These are phyloP conservation scores for Hesperophylax magnus DNA, from an alignment of 1,140 invertebrate species.

Conservation along the genomic window DNA sequence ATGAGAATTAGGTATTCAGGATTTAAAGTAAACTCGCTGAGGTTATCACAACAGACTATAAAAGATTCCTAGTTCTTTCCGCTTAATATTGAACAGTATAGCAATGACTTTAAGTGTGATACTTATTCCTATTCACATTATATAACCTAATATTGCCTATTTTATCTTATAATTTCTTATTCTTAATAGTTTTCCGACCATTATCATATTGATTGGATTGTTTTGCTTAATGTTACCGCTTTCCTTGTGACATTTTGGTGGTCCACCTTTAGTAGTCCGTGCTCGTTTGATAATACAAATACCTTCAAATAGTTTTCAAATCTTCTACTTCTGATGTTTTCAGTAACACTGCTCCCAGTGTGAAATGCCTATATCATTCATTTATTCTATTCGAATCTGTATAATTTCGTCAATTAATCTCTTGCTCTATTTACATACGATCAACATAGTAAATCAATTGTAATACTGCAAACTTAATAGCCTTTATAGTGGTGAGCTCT, in stretches of 20 bases:
- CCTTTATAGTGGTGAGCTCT: too few relatives aligned
- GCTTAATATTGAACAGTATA: conserved; percentile 54
- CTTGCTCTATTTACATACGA: conserved; percentile 20
- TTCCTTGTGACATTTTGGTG: conserved; percentile 73
- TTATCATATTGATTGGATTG: conserved; percentile 69
- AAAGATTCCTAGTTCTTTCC: conserved; percentile 53
- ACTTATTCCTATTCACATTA: conserved; percentile 55
- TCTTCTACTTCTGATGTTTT: conserved; percentile 44
- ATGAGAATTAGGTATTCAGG: conserved; percentile 23
- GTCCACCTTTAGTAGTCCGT: conserved; percentile 67
- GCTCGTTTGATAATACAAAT: conserved; percentile 64
- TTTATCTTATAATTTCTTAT: conserved; percentile 56
- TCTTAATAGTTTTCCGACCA: conserved; percentile 55
- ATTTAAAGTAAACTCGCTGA: conserved; percentile 9
- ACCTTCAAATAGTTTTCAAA: conserved; percentile 49
- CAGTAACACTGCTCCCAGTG: conserved; percentile 54
- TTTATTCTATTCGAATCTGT: conserved; percentile 25
- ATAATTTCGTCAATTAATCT: conserved; percentile 17
- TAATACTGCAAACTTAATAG: too few relatives aligned
- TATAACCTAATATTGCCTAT: conserved; percentile 56
- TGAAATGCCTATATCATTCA: conserved; percentile 50
- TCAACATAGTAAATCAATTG: background rate
- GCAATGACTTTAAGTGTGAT: conserved; percentile 55
- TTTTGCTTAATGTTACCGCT: conserved; percentile 73
- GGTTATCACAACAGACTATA: conserved; percentile 47